These are phyloP conservation scores for Nomada hirtipes DNA, from an alignment of 2,888 invertebrate genomes.

Conservation along the genomic window DNA sequence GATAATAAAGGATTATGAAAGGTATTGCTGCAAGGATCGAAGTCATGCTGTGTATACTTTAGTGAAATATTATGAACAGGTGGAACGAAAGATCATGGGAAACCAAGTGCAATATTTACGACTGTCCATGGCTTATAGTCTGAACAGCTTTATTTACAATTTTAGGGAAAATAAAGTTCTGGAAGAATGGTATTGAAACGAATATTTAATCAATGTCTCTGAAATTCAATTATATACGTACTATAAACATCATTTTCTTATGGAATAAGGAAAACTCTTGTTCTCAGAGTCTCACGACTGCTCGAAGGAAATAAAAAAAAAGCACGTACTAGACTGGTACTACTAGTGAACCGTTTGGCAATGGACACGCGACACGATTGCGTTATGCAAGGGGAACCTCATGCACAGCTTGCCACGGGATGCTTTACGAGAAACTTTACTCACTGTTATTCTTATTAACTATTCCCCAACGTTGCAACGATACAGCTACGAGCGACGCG, in stretches of 20 bases:
- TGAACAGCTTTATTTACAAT: not conserved
- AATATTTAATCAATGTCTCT: not conserved
- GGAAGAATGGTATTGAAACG: not conserved
- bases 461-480: conserved; percentile 55
- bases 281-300: not conserved
- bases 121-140: not conserved
- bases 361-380: conserved; percentile 53
- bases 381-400: conserved; percentile 67
- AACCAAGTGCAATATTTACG: conserved; percentile 1
- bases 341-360: conserved; percentile 25
- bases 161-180: not conserved
- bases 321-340: conserved; percentile 1
- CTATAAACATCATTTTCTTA: no score
- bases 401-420: conserved; percentile 57
- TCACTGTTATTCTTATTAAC: conserved; percentile 72
- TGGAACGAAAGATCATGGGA: conserved; percentile 1
- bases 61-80: not conserved
- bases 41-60: not conserved
- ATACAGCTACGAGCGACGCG: conserved; percentile 48
- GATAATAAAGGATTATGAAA: not conserved
- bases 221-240: not conserved
- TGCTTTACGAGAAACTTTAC: conserved; percentile 61
- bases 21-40: not conserved
- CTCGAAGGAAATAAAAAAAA: not conserved
- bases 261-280: not conserved